Evolutionary conservation across 2,113 vertebrate genomes (phyloP).

Genomic region (Jaculus jaculus): DNA sequence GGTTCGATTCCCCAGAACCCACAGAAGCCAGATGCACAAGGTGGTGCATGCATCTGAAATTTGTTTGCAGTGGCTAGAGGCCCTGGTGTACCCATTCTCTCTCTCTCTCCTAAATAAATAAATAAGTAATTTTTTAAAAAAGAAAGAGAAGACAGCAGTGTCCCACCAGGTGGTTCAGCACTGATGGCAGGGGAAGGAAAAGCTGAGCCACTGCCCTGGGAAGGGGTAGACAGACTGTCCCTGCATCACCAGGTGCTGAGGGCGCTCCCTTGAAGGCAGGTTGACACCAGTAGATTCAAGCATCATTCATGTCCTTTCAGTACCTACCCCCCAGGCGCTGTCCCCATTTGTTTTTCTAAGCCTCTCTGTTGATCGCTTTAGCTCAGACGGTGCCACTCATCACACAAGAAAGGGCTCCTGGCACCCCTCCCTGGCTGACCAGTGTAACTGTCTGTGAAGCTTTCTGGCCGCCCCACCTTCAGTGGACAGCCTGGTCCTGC

Average conservation of each 20-base stretch:
- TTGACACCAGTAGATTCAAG: not conserved
- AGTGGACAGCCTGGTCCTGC: not conserved
- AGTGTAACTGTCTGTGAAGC: slow-evolving; percentile 20
- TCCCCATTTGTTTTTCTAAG: not conserved
- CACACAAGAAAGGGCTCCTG: not conserved
- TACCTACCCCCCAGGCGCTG: not conserved
- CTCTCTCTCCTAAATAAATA: too few species aligned
- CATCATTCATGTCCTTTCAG: not conserved
- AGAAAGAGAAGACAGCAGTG: not conserved
- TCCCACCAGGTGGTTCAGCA: not conserved
- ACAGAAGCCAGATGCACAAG: not conserved
- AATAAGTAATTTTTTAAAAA: not conserved
- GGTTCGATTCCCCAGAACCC: too few species aligned
- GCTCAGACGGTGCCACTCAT: slow-evolving; percentile 32
- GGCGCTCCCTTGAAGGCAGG: not conserved
- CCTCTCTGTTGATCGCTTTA: not conserved
- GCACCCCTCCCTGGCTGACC: not conserved
- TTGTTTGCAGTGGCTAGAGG: too few species aligned
- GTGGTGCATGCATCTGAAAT: too few species aligned
- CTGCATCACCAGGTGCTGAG: not conserved
- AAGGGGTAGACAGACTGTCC: not conserved
- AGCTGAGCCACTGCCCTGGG: not conserved
- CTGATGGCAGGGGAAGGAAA: not conserved
- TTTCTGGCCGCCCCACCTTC: not conserved
- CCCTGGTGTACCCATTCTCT: too few species aligned